phyloP scores from a whole-genome alignment of 2,888 invertebrate species.

The Meghimatium bilineatum region DNA sequence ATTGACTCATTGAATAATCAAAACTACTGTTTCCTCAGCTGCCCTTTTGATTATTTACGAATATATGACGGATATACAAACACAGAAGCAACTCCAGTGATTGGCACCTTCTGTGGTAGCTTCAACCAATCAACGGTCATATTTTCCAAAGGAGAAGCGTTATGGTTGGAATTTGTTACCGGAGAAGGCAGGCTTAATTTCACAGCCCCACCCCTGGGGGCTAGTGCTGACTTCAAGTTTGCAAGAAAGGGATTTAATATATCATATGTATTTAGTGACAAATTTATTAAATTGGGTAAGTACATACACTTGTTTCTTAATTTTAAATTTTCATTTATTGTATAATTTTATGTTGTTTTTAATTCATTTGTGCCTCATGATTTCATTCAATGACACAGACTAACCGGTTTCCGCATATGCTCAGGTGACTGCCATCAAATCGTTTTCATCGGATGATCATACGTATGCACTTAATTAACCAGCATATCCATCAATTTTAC shows the following conservation, averaged over 20 bases:
- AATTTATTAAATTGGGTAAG: slow-evolving; percentile 97
- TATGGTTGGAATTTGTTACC: slow-evolving; percentile 94
- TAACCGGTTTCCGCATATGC: too few species aligned
- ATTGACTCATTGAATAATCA: background rate
- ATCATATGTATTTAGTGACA: slow-evolving; percentile 98
- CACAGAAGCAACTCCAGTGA: slow-evolving; percentile 89
- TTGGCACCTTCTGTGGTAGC: slow-evolving; percentile 98
- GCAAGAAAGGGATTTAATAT: slow-evolving; percentile 99
- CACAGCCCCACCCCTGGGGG: slow-evolving; percentile 62
- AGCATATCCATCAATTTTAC: too few species aligned
- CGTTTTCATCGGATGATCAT: too few species aligned
- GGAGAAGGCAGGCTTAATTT: slow-evolving; percentile 85
- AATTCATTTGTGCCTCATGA: too few species aligned
- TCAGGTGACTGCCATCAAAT: too few species aligned
- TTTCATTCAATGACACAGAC: too few species aligned
- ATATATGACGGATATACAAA: slow-evolving; percentile 96
- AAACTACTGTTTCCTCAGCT: slow-evolving; percentile 82
- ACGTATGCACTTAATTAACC: too few species aligned
- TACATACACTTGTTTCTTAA: slow-evolving; percentile 37
- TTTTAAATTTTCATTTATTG: background rate
- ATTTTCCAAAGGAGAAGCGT: slow-evolving; percentile 93
- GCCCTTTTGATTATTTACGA: slow-evolving; percentile 98
- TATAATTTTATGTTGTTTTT: too few species aligned
- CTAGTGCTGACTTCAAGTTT: slow-evolving; percentile 68
- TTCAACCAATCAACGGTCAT: slow-evolving; percentile 93